phyloP scores from a whole-genome alignment of 2,113 vertebrate genomes.

The Triplophysa siluroides region DNA sequence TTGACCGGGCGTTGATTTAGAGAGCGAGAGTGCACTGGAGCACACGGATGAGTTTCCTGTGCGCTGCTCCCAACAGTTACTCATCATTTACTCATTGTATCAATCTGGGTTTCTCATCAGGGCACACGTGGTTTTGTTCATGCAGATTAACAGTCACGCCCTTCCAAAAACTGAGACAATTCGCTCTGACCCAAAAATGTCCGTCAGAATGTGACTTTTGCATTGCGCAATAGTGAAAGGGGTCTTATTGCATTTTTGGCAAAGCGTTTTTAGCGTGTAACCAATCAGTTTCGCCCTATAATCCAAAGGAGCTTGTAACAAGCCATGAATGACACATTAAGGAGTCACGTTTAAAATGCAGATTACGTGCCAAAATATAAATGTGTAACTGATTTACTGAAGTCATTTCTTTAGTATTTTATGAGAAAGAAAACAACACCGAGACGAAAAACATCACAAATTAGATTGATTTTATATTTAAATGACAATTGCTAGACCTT shows the following conservation, averaged over 20 bases:
- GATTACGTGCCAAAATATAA: conserved; percentile 48
- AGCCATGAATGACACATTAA: conserved; percentile 68
- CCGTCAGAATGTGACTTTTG: not conserved
- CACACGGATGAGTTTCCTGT: conserved; percentile 58
- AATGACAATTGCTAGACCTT: not conserved
- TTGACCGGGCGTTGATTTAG: conserved; percentile 32
- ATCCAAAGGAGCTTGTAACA: conserved; percentile 52
- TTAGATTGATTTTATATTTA: too few species aligned
- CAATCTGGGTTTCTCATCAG: conserved; percentile 60
- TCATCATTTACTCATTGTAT: conserved; percentile 68
- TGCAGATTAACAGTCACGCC: conserved; percentile 61
- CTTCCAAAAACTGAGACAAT: conserved; percentile 45
- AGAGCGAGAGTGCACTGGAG: conserved; percentile 60
- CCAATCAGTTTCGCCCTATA: conserved; percentile 63
- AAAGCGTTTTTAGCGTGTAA: conserved; percentile 58
- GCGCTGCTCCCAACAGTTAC: conserved; percentile 51
- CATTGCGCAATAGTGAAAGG: conserved; percentile 1
- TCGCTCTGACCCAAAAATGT: not conserved
- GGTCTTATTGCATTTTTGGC: conserved; percentile 57
- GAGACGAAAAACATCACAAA: conserved; percentile 27
- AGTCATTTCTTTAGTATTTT: too few species aligned
- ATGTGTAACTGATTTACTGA: too few species aligned
- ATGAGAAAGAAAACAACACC: not conserved
- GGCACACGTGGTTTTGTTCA: conserved; percentile 53
- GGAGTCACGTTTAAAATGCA: conserved; percentile 67